Conservation (phyloP, 2,113 vertebrate species). For the Pleuronectes platessa region DNA sequence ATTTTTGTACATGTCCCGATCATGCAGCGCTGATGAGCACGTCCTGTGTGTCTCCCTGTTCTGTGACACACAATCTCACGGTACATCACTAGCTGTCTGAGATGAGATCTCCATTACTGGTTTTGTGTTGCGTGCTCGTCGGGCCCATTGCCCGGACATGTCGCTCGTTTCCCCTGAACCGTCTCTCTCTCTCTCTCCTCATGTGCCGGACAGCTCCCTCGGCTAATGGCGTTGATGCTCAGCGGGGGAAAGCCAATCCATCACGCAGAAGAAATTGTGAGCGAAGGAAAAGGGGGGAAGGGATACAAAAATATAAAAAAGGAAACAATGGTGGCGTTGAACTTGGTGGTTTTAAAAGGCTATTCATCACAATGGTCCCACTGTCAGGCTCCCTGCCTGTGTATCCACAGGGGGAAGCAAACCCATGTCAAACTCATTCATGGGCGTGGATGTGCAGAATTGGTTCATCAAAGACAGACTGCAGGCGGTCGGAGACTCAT, state of each 20-base stretch:
- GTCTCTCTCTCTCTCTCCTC: slow-evolving; percentile 69
- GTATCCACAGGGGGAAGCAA: slow-evolving; percentile 73
- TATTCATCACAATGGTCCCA: slow-evolving; percentile 80
- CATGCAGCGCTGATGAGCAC: slow-evolving; percentile 10
- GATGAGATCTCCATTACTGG: slow-evolving; percentile 69
- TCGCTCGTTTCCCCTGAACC: slow-evolving; percentile 49
- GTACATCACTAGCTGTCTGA: slow-evolving; percentile 70
- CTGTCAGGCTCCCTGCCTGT: slow-evolving; percentile 77
- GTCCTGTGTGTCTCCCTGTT: slow-evolving; percentile 41
- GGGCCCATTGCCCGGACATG: slow-evolving; percentile 65
- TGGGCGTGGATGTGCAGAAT: slow-evolving; percentile 63
- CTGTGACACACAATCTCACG: slow-evolving; percentile 61
- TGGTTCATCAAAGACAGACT: slow-evolving; percentile 61
- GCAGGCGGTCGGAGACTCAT: slow-evolving; percentile 14
- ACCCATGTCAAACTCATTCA: slow-evolving; percentile 75
- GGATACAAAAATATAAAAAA: neutral
- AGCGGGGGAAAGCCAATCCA: slow-evolving; percentile 77
- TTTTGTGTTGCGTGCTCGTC: slow-evolving; percentile 69
- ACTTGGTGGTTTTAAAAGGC: slow-evolving; percentile 82
- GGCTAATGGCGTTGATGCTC: slow-evolving; percentile 79
- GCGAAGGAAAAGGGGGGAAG: slow-evolving; percentile 9
- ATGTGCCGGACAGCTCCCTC: slow-evolving; percentile 57
- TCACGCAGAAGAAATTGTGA: slow-evolving; percentile 63
- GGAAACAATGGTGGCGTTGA: slow-evolving; percentile 70
- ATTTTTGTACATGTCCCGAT: slow-evolving; percentile 14